phyloP scores from a whole-genome alignment of 2,797 vertebrate species.

The Macrochelys suwanniensis region DNA sequence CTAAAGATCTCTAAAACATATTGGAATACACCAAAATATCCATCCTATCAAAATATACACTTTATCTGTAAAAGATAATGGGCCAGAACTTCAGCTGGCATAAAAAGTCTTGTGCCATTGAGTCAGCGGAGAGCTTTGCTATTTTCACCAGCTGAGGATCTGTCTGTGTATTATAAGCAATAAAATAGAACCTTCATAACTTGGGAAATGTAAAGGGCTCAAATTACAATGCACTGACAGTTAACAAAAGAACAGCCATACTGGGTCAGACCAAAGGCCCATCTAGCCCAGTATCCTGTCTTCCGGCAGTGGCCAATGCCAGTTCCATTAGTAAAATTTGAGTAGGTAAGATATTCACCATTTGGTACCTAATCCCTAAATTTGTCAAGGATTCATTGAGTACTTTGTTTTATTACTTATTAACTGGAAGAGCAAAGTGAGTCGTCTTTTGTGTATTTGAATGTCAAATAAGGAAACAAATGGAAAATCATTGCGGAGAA shows the following conservation, averaged over 20 bases:
- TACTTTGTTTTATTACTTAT: neutral
- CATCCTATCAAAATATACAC: neutral
- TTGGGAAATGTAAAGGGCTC: neutral
- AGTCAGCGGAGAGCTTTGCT: neutral
- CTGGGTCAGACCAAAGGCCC: too few species aligned
- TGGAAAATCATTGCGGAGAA: neutral
- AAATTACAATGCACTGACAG: neutral
- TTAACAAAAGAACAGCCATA: too few species aligned
- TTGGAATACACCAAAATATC: neutral
- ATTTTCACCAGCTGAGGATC: neutral
- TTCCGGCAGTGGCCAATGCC: too few species aligned
- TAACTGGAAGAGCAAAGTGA: neutral
- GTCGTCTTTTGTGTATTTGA: accelerated
- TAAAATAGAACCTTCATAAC: neutral
- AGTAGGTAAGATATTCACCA: neutral
- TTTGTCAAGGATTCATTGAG: accelerated
- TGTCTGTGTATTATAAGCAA: neutral
- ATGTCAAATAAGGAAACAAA: neutral
- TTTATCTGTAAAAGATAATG: neutral
- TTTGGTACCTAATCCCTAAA: neutral
- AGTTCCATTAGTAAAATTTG: neutral
- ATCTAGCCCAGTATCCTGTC: too few species aligned
- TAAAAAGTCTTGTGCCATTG: neutral
- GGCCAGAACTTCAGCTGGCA: neutral
- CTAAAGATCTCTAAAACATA: neutral